Evolutionary conservation across 2,113 vertebrate species (phyloP), one percentile per base, ranked within the genome.

Genomic region (Oryzias melastigma): DNA sequence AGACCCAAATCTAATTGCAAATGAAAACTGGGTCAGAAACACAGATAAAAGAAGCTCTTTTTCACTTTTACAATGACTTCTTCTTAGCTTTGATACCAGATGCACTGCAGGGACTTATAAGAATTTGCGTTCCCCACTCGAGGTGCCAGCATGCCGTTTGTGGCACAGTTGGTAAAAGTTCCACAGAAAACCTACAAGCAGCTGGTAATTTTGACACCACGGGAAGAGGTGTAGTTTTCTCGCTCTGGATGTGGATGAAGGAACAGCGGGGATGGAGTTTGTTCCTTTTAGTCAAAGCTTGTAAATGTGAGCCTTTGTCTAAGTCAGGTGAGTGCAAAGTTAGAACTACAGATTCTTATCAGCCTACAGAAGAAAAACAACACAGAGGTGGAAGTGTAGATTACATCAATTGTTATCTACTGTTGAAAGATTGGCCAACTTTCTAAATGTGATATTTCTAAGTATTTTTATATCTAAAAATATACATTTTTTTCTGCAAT

Each of bases 201-300:
- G 45, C 46, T 50, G 71, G 73, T 78, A 76, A 66, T 58, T 54
- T 60, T 35, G 20, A 45, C 58, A 59, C 61, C 59, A 80, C 83
- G 73, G 71, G 51, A n/a, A 42, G 6, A 49, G 51, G 16, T 68
- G 62, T 62, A 70, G 53, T 54, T 49, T 45, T 46, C 2, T 52
- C 15, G 1, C 45, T 75, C 54, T 85, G 80, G 69, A 70, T 41
- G 18, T 40, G 29, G 58, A 82, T 85, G 61, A 88, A 85, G 82
- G 73, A 47, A 22, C 71, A 57, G 24, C 16, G 35, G 58, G 44
- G 43, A 63, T 66, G 79, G 60, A 66, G 62, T 68, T 76, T 76
- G 49, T 48, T 52, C 18, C 29, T 74, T 80, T 78, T 29, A 47
- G 52, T 53, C 19, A 66, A 41, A 65, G 71, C 57, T 53, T 61